Conservation (phyloP, 2,888 invertebrate genomes). For the Brachyptera risi region DNA sequence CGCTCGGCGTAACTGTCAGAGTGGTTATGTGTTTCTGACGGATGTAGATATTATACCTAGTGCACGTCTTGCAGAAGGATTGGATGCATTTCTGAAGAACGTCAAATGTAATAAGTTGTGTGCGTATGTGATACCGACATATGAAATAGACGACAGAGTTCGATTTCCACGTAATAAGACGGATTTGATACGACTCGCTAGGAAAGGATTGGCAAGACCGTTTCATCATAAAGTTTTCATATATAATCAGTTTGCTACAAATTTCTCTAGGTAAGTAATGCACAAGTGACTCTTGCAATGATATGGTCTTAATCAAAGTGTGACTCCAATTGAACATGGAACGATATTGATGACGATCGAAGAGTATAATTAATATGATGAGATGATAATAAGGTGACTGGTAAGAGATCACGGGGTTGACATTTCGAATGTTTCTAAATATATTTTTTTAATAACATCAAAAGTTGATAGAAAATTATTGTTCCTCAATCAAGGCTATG, state of each 20-base stretch:
- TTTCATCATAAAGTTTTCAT: slow-evolving; percentile 90
- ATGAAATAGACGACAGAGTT: slow-evolving; percentile 76
- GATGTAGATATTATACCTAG: slow-evolving; percentile 88
- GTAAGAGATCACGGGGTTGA: no score
- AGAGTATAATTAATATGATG: no score
- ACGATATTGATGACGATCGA: no score
- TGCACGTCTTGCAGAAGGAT: slow-evolving; percentile 61
- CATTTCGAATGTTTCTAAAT: no score
- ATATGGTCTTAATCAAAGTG: no score
- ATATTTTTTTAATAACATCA: no score
- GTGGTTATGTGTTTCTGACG: slow-evolving; percentile 69
- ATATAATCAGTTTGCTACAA: slow-evolving; percentile 88
- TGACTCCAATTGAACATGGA: no score
- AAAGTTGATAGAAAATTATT: no score
- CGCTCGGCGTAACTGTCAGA: slow-evolving; percentile 80
- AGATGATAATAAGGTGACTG: no score
- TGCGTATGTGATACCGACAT: slow-evolving; percentile 87
- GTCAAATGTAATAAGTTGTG: slow-evolving; percentile 53
- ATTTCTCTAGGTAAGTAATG: slow-evolving; percentile 80
- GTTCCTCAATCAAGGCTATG: no score
- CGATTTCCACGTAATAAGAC: slow-evolving; percentile 77
- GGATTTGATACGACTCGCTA: slow-evolving; percentile 68
- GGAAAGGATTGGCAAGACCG: slow-evolving; percentile 77
- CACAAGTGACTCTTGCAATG: no score
- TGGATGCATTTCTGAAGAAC: slow-evolving; percentile 50